A percentile compares a stretch with the other conserved stretches of the same genome.
These are phyloP conservation scores for Diabrotica undecimpunctata DNA, from an alignment of 1,140 invertebrate genomes.

Conservation along the genomic window DNA sequence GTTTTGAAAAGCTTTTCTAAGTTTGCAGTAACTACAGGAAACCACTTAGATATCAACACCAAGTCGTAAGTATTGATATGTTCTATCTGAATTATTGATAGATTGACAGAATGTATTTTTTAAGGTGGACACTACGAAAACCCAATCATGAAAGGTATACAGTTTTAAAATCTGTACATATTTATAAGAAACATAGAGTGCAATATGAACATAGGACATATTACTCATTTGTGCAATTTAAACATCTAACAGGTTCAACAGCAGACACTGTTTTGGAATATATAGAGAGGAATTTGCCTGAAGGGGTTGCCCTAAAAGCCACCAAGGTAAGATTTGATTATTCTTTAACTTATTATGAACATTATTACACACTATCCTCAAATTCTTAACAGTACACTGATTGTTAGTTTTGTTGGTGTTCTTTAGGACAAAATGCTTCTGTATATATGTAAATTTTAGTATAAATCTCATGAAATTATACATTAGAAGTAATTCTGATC, in stretches of 20 bases:
- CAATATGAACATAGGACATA: constrained; percentile 97
- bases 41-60: constrained; percentile 72
- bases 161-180: constrained; percentile 82
- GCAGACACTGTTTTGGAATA: constrained; percentile 96
- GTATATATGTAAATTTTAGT: no score
- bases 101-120: constrained; percentile 35
- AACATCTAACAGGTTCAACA: constrained; percentile 88
- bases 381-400: no score
- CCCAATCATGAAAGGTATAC: constrained; percentile 72
- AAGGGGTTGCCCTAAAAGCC: constrained; percentile 94
- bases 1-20: constrained; percentile 84
- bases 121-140: constrained; percentile 68
- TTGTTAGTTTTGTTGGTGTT: no score
- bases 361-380: no score
- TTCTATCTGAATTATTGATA: constrained; percentile 13
- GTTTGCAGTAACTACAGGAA: constrained; percentile 76
- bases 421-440: no score
- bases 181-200: constrained; percentile 91
- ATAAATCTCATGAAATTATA: no score
- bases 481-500: no score
- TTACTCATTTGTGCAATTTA: constrained; percentile 79
- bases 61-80: constrained; percentile 60
- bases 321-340: constrained; percentile 62
- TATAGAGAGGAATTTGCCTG: constrained; percentile 93
- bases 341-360: no score